Conservation (phyloP, 2,113 vertebrate species). For the Heterotis niloticus region DNA sequence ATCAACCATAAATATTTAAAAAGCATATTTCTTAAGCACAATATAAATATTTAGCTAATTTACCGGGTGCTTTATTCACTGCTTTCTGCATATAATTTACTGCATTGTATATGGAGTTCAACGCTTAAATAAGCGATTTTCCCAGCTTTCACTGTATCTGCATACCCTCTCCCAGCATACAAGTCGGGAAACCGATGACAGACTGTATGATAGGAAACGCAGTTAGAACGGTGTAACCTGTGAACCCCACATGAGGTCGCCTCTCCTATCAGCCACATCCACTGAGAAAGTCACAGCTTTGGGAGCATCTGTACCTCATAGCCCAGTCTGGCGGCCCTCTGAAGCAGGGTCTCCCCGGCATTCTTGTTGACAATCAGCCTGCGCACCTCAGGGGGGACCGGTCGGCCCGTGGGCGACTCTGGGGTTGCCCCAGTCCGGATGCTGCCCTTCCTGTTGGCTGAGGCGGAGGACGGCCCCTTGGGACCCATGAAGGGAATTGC, state of each 20-base stretch:
- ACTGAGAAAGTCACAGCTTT: neutral
- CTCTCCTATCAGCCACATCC: neutral
- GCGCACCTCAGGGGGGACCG: conserved; percentile 84
- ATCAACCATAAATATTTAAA: too few species aligned
- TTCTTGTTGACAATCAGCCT: conserved; percentile 97
- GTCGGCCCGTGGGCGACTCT: conserved; percentile 63
- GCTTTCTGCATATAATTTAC: too few species aligned
- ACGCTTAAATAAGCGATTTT: too few species aligned
- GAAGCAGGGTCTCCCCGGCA: conserved; percentile 89
- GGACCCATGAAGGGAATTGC: conserved; percentile 51
- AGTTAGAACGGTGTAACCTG: too few species aligned
- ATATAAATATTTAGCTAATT: too few species aligned
- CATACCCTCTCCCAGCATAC: too few species aligned
- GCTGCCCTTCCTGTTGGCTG: conserved; percentile 60
- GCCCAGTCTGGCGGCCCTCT: conserved; percentile 88
- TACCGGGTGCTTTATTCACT: too few species aligned
- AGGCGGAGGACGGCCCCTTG: conserved; percentile 54
- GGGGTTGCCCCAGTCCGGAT: conserved; percentile 55
- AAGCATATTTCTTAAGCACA: too few species aligned
- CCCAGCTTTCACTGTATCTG: too few species aligned
- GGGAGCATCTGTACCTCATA: conserved; percentile 76
- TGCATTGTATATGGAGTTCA: too few species aligned
- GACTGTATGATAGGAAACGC: too few species aligned
- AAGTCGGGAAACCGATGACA: too few species aligned
- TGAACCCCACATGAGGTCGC: neutral